phyloP scores from a whole-genome alignment of 2,888 invertebrate genomes.

The Patella depressa region DNA sequence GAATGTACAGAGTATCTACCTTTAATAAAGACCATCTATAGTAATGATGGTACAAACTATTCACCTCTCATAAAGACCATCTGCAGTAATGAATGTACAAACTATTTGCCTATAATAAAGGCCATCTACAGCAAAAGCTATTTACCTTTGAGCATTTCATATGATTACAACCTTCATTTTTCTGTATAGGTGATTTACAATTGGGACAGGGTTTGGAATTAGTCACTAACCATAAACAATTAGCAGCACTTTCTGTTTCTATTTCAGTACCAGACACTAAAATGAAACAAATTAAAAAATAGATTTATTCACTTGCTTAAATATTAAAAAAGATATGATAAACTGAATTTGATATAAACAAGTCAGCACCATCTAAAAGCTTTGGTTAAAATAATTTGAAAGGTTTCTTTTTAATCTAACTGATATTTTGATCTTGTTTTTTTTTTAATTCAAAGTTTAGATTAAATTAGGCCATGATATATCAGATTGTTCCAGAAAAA shows the following conservation, averaged over 20 bases:
- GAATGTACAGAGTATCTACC: not conserved
- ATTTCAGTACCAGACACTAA: slow-evolving; percentile 68
- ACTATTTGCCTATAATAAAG: not conserved
- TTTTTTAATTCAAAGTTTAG: not conserved
- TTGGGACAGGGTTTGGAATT: slow-evolving; percentile 82
- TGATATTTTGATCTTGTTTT: too few relatives aligned
- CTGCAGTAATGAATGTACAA: not conserved
- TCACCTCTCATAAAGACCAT: not conserved
- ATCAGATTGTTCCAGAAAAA: not conserved
- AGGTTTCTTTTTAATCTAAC: too few relatives aligned
- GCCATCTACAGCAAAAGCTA: not conserved
- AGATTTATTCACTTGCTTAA: too few relatives aligned
- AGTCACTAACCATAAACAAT: slow-evolving; percentile 80
- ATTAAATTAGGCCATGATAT: too few relatives aligned
- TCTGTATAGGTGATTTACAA: slow-evolving; percentile 81
- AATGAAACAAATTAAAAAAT: slow-evolving; percentile 11
- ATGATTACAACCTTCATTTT: slow-evolving; percentile 81
- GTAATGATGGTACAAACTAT: not conserved
- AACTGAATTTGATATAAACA: too few relatives aligned
- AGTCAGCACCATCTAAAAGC: too few relatives aligned
- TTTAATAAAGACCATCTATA: not conserved
- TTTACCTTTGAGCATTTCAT: slow-evolving; percentile 81
- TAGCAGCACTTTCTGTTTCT: slow-evolving; percentile 71
- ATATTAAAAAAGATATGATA: too few relatives aligned
- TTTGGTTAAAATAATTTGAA: too few relatives aligned